phyloP scores from a whole-genome alignment of 2,797 vertebrate genomes.

The Chloroceryle inda region DNA sequence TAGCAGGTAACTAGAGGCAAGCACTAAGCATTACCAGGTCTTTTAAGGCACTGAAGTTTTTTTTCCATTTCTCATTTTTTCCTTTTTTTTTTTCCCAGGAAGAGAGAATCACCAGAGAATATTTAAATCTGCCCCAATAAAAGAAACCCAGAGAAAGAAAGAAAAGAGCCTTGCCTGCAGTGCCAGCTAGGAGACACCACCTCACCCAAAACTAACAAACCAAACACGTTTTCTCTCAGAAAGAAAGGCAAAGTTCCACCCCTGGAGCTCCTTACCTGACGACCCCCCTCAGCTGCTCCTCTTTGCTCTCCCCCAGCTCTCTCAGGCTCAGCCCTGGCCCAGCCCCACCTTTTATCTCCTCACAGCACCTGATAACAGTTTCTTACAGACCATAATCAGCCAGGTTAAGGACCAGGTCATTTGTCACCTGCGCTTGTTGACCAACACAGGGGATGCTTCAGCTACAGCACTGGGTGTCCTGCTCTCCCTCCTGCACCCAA shows the following conservation, averaged over 20 bases:
- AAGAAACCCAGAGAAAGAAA: background rate
- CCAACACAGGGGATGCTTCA: fast-evolving
- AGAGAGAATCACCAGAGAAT: background rate
- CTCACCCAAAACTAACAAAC: background rate
- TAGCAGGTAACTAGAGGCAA: background rate
- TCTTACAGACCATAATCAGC: slow-evolving; percentile 2
- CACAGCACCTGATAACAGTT: background rate
- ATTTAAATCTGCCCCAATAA: background rate
- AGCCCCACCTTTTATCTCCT: background rate
- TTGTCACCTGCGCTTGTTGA: background rate
- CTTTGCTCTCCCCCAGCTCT: background rate
- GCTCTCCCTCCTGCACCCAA: fast-evolving
- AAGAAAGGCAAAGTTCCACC: fast-evolving
- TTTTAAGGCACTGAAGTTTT: background rate
- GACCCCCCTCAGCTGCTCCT: fast-evolving
- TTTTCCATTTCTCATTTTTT: no score
- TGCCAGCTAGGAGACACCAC: background rate
- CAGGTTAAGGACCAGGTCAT: background rate
- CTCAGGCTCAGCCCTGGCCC: fast-evolving
- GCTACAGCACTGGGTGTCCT: fast-evolving
- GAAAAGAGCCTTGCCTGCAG: background rate
- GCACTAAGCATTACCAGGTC: background rate
- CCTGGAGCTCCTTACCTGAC: fast-evolving
- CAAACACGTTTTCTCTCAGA: background rate
- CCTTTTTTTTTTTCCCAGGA: background rate